Percentiles rank a stretch among this genome's conserved stretches.
Conservation (phyloP, 2,113 vertebrate species). For the Labrus mixtus region DNA sequence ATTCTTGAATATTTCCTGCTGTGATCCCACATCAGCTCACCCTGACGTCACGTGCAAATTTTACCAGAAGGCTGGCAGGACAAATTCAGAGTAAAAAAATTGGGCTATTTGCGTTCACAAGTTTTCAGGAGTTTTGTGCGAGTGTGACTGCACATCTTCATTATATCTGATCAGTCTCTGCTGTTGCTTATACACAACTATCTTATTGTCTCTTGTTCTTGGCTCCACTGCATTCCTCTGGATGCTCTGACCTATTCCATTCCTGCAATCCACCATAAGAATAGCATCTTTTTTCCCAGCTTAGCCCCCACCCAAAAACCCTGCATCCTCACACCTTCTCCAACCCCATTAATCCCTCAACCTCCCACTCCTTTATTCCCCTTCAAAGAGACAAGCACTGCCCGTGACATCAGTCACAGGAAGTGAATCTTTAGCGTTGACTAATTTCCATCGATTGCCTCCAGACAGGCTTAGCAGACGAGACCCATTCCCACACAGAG, state of each 20-base stretch:
- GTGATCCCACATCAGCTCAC: too few species aligned
- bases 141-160: constrained; percentile 16
- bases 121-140: background rate
- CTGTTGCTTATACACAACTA: constrained; percentile 7
- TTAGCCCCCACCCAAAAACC: constrained; percentile 54
- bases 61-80: too few species aligned
- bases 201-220: constrained; percentile 20
- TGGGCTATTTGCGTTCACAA: too few species aligned
- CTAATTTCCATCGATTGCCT: constrained; percentile 88
- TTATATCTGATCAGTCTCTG: background rate
- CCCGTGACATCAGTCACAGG: constrained; percentile 84
- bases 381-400: constrained; percentile 79
- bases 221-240: constrained; percentile 32
- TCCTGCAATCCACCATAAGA: constrained; percentile 47
- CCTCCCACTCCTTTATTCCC: constrained; percentile 75
- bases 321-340: constrained; percentile 62
- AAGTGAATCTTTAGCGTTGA: constrained; percentile 86
- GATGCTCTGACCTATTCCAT: constrained; percentile 55
- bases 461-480: constrained; percentile 86
- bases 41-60: too few species aligned
- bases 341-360: constrained; percentile 74
- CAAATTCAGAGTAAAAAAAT: too few species aligned
- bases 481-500: constrained; percentile 83
- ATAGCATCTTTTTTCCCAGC: constrained; percentile 51
- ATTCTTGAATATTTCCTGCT: too few species aligned